Evolutionary conservation across 2,113 vertebrate genomes (phyloP).

Genomic region (Antennarius striatus): DNA sequence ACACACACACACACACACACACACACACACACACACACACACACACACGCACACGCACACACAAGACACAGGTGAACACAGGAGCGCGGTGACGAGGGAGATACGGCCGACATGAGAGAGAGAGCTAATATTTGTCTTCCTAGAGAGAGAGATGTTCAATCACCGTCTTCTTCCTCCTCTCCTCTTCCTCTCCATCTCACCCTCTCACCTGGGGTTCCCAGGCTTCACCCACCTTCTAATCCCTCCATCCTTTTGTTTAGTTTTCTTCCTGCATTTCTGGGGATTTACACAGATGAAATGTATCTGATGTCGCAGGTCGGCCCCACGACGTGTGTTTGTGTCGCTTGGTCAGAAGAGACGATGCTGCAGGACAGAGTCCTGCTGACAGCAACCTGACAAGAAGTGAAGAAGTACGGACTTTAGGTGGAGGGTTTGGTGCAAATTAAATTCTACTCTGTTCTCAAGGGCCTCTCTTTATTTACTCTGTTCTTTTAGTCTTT

Average conservation of each 20-base stretch:
- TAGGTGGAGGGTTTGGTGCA: conserved; percentile 11
- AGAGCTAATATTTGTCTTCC: conserved; percentile 27
- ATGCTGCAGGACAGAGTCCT: no score
- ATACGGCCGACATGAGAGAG: conserved; percentile 28
- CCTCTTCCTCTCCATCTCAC: not conserved
- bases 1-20: conserved; percentile 22
- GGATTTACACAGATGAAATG: no score
- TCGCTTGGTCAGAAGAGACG: no score
- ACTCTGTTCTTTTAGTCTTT: not conserved
- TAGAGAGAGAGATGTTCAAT: not conserved
- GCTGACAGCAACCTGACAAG: no score
- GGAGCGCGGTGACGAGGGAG: conserved; percentile 48
- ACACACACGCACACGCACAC: conserved; percentile 1
- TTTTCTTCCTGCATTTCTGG: no score
- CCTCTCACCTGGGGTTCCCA: no score
- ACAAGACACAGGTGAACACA: conserved; percentile 14
- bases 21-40: conserved; percentile 2
- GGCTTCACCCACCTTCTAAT: not conserved
- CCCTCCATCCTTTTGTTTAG: no score
- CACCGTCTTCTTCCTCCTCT: not conserved
- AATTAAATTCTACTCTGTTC: conserved; percentile 9
- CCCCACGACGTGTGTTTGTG: no score
- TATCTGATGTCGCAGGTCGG: no score
- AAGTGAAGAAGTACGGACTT: not conserved
- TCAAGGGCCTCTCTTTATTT: conserved; percentile 7